Evolutionary conservation across 1,140 invertebrate species (phyloP), one percentile per base, ranked within the genome.

Genomic region (Drosophila tristis): DNA sequence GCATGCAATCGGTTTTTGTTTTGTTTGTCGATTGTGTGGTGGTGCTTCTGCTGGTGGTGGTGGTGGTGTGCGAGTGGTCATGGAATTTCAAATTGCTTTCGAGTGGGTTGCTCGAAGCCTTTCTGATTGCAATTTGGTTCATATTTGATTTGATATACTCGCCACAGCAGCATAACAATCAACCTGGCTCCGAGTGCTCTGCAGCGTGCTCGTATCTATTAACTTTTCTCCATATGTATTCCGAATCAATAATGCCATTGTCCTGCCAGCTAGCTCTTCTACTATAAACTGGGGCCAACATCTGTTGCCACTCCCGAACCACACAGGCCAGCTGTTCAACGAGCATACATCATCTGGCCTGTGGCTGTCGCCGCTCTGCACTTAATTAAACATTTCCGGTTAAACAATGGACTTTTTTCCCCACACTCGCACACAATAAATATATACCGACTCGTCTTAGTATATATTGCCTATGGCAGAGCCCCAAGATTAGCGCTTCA

Each of bases 1-100:
- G 53, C 56, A 67, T 58, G 76, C 65, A 64, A 61, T 57, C 61
- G 58, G 20, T 62, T 74, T 2, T 64, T 60, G 64, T 44, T 63
- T 60, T 80, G 35, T 53, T 39, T 62, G 20, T 31, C 51, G 31
- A 11, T 50, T 42, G 60, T 16, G 63, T 63, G 48, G 29, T 61
- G 67, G 53, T 66, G 31, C 54, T 29, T 44, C 25, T 61, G 67
- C 53, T 71, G 31, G 54, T 29, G 48, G 25, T 61, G 67, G 49
- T 71, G 31, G 48, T 51, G 66, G 65, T 66, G 68, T 59, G 59
- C 39, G 65, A 86, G 64, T 80, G 77, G 74, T 65, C 80, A 86
- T 80, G 49, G 74, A 74, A 81, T 74, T 80, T 73, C 47, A 72
- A 80, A 86, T 85, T 85, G 77, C 45, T 71, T 71, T 85, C 68